Base-by-base conservation (phyloP, 1,140 invertebrate genomes). In the Bombus cullumanus region DNA sequence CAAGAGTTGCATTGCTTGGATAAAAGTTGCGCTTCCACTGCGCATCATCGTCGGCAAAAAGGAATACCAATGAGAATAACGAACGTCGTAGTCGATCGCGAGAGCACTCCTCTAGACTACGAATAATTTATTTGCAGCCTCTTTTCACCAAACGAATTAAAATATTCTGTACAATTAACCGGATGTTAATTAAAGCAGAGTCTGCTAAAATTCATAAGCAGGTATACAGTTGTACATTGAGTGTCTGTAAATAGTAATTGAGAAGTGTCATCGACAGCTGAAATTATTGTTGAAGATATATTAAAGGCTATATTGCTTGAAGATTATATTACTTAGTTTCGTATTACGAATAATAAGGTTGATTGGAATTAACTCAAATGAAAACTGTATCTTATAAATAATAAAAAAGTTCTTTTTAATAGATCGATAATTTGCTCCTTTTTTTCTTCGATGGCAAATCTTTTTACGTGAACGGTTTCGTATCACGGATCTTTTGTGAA, bases 11-110 rank as follows among this genome's bases (percentile, higher is more conserved):
- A 25, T 15, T 28, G 15, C 12, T 72, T 43, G 28, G 41, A 0
- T 31, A 43, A n/a, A 73, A 43, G 71, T 73, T 72, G 10, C 69
- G 18, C 37, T 71, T 15, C 12, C 1, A 71, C n/a, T 25, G 8
- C n/a, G n/a, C 13, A 47, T 41, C 43, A 13, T 53, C 37, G 69
- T n/a, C 69, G 69, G 1, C 25, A 6, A 15, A 12, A 76, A 25
- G 74, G n/a, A 76, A 76, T 57, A 76, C 3, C 34, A 37, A 57
- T 76, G 47, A 57, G 34, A 28, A 76, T 76, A 76, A 59, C 47
- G 47, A 57, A 57, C 74, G 47, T 73, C 28, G 25, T 2, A 8
- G 13, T 31, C 25, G 12, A 18, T 37, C 47, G 34, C 34, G 3
- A 18, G 22, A 75, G 43, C 31, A 6, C 43, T 25, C 43, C 57